Evolutionary conservation across 2,797 vertebrate species (phyloP).

Genomic region (Echiichthys vipera): DNA sequence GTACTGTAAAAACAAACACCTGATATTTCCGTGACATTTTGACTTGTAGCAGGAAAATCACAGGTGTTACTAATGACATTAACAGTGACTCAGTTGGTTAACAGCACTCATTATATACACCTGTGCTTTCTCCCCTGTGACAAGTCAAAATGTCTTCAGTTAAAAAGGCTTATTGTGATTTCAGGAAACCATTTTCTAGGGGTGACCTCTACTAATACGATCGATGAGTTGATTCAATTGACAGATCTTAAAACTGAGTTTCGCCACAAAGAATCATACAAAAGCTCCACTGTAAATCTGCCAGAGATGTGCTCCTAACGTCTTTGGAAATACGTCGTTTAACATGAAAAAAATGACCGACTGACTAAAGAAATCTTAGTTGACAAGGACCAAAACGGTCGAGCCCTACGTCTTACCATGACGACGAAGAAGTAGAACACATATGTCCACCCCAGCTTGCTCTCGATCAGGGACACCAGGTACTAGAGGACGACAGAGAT

Average conservation of each 20-base stretch:
- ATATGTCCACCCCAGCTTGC: constrained; percentile 91
- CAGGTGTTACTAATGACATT: no score
- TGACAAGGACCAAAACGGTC: no score
- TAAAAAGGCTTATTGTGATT: background rate
- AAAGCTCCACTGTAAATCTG: no score
- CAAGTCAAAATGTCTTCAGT: background rate
- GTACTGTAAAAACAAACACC: background rate
- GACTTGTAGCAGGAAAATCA: background rate
- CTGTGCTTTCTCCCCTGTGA: background rate
- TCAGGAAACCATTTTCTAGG: background rate
- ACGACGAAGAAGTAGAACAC: constrained; percentile 98
- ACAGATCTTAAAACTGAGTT: no score
- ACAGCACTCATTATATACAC: background rate
- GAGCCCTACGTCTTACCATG: constrained; percentile 97
- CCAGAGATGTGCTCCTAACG: no score
- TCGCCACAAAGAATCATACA: no score
- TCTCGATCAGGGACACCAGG: constrained; percentile 94
- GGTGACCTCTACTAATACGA: no score
- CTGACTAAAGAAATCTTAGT: no score
- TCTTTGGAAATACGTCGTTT: no score
- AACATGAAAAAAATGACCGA: no score
- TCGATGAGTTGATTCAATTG: no score
- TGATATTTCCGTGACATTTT: background rate
- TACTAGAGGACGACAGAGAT: constrained; percentile 71
- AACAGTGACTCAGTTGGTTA: no score